Conservation (phyloP, 2,888 invertebrate species). For the Watsonalla binaria region DNA sequence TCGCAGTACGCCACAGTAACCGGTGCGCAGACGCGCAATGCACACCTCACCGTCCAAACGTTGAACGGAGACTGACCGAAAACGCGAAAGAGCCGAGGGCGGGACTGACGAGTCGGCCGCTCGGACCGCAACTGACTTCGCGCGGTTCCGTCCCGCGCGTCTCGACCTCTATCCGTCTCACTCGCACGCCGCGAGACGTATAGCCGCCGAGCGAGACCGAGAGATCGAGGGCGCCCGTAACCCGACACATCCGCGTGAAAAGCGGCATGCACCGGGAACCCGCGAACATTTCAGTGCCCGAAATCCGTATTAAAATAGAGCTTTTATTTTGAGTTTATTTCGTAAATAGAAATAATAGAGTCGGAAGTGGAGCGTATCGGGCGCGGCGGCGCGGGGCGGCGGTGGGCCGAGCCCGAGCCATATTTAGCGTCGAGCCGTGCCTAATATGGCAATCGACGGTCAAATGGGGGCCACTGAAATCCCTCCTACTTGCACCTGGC, state of each 20-base stretch:
- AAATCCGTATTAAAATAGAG: slow-evolving; percentile 76
- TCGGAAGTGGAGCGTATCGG: slow-evolving; percentile 69
- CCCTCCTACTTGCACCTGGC: slow-evolving; percentile 82
- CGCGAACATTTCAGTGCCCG: slow-evolving; percentile 72
- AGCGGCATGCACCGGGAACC: slow-evolving; percentile 61
- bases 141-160: slow-evolving; percentile 62
- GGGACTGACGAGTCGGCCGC: slow-evolving; percentile 79
- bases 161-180: slow-evolving; percentile 67
- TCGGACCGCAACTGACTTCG: slow-evolving; percentile 79
- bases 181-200: slow-evolving; percentile 31
- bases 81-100: slow-evolving; percentile 74
- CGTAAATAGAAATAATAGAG: slow-evolving; percentile 79
- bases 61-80: slow-evolving; percentile 77
- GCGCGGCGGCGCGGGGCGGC: slow-evolving; percentile 62
- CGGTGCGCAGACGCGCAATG: slow-evolving; percentile 73
- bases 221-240: slow-evolving; percentile 51
- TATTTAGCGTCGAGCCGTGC: slow-evolving; percentile 89
- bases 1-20: slow-evolving; percentile 80
- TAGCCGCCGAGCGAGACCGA: slow-evolving; percentile 50
- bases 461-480: slow-evolving; percentile 89
- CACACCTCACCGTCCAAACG: slow-evolving; percentile 75
- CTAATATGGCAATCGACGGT: slow-evolving; percentile 89
- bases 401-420: slow-evolving; percentile 86
- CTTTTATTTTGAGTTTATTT: slow-evolving; percentile 78
- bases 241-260: slow-evolving; percentile 76